A percentile compares a stretch with the other conserved stretches of the same genome.
Conservation (phyloP, 2,113 vertebrate species). For the Caracal caracal region DNA sequence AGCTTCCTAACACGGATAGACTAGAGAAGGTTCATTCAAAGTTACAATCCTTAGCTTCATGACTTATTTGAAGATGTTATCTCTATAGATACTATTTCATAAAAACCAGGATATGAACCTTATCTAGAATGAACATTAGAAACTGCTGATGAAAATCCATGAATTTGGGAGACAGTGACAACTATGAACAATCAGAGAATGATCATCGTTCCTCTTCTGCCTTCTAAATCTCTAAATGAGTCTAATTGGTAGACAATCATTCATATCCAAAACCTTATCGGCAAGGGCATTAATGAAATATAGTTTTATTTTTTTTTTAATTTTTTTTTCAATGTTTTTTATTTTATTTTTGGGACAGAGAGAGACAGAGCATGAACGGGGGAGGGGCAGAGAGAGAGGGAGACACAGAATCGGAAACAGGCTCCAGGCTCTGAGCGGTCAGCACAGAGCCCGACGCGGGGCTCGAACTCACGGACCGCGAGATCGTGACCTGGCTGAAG, state of each 20-base stretch:
- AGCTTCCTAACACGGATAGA: background rate
- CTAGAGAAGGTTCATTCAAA: background rate
- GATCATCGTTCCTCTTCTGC: background rate
- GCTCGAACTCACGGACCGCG: too few species aligned
- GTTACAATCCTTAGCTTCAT: background rate
- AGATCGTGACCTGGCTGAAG: too few species aligned
- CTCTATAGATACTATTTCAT: background rate
- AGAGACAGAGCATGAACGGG: too few species aligned
- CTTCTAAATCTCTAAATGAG: background rate
- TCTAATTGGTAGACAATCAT: background rate
- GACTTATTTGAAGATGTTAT: background rate
- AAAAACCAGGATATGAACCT: background rate
- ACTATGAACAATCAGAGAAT: background rate
- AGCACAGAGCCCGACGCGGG: too few species aligned
- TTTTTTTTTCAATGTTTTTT: too few species aligned
- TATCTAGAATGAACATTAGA: background rate
- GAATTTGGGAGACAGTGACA: background rate
- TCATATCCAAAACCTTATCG: background rate
- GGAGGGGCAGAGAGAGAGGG: too few species aligned
- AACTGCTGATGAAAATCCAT: background rate
- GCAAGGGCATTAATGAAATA: background rate
- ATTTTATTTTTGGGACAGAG: too few species aligned
- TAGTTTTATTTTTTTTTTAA: background rate
- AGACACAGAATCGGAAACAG: too few species aligned
- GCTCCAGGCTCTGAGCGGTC: too few species aligned